phyloP scores from a whole-genome alignment of 2,888 invertebrate genomes.

The Eurytoma californica region DNA sequence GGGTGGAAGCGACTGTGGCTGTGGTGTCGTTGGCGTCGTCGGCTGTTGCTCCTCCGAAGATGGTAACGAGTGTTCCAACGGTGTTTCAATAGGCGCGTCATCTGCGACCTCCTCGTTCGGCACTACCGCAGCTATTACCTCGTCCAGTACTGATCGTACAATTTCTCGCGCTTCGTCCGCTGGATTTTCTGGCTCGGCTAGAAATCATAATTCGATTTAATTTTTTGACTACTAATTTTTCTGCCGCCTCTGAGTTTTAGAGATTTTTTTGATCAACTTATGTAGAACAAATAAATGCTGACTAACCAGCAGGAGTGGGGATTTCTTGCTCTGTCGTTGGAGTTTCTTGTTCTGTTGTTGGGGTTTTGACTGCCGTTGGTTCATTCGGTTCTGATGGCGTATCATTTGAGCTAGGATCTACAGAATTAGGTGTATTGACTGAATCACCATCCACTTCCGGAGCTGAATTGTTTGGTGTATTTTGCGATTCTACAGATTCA shows the following conservation, averaged over 20 bases:
- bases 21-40: constrained; percentile 43
- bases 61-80: neutral
- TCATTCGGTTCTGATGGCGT: neutral
- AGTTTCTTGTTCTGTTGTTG: constrained; percentile 48
- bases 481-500: constrained; percentile 59
- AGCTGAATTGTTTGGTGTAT: constrained; percentile 53
- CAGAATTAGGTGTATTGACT: constrained; percentile 44
- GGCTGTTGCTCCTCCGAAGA: constrained; percentile 11
- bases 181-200: constrained; percentile 50
- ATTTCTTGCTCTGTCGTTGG: constrained; percentile 45
- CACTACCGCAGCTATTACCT: constrained; percentile 64
- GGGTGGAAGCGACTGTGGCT: constrained; percentile 24
- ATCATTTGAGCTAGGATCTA: constrained; percentile 10
- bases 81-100: too few species aligned
- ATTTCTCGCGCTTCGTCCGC: constrained; percentile 64
- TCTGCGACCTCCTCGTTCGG: constrained; percentile 1
- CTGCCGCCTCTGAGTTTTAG: neutral
- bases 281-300: constrained; percentile 20
- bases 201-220: neutral
- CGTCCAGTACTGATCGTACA: constrained; percentile 68
- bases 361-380: constrained; percentile 44
- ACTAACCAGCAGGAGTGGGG: constrained; percentile 47
- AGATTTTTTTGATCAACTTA: neutral
- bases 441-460: constrained; percentile 62
- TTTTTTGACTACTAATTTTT: neutral